Evolutionary conservation across 2,113 vertebrate species (phyloP).

Genomic region (Drymodes brunneopygia): DNA sequence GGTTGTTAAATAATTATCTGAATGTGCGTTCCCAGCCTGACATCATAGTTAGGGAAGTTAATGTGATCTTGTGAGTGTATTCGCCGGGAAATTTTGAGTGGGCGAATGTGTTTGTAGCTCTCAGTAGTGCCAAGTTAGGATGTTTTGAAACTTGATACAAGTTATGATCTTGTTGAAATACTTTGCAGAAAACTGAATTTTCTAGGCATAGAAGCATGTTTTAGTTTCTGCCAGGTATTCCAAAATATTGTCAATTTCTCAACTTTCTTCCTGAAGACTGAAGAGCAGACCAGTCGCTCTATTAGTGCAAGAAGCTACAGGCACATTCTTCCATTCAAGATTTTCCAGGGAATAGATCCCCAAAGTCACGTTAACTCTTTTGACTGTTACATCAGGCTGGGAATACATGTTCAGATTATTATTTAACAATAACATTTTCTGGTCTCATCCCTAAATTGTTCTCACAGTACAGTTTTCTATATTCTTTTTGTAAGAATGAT

Average conservation of each 20-base stretch:
- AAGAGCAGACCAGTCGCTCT: rapidly evolving
- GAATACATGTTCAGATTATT: rapidly evolving
- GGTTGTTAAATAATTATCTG: neutral
- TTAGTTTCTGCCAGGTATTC: neutral
- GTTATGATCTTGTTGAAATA: neutral
- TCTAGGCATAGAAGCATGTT: rapidly evolving
- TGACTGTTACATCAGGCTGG: rapidly evolving
- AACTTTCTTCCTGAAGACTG: neutral
- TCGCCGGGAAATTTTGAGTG: neutral
- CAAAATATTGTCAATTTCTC: neutral
- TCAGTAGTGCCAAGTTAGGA: too few relatives aligned
- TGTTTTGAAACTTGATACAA: neutral
- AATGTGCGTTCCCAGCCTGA: rapidly evolving
- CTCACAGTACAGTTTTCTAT: neutral
- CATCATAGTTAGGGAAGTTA: rapidly evolving
- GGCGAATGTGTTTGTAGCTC: neutral
- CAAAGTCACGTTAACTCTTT: neutral
- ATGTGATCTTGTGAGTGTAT: too few relatives aligned
- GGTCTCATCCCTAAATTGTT: neutral
- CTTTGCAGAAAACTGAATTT: rapidly evolving
- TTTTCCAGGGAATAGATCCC: neutral
- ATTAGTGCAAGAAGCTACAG: neutral
- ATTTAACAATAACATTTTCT: neutral
- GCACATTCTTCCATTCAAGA: rapidly evolving
- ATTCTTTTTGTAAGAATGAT: neutral